Evolutionary conservation across 2,797 vertebrate species (phyloP).

Genomic region (Streptopelia turtur): DNA sequence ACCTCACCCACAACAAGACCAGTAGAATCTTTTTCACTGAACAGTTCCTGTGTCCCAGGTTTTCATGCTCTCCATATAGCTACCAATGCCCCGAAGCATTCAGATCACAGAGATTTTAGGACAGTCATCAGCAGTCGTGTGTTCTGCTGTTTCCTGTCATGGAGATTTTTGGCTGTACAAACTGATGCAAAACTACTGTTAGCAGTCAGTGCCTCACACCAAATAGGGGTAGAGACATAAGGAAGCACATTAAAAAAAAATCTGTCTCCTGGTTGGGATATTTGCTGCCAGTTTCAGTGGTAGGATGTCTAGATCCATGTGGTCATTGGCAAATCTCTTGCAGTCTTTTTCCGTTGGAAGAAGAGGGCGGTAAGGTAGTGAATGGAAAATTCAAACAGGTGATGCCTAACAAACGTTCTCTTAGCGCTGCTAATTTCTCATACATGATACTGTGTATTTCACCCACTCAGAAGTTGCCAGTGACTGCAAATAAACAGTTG

Average conservation of each 20-base stretch:
- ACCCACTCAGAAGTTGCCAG: background rate
- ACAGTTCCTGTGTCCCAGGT: background rate
- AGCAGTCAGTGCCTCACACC: background rate
- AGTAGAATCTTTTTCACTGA: background rate
- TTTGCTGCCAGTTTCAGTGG: background rate
- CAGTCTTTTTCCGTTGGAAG: background rate
- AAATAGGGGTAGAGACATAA: background rate
- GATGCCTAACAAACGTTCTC: background rate
- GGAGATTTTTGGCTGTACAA: background rate
- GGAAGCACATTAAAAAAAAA: background rate
- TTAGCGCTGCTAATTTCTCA: background rate
- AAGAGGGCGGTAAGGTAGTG: background rate
- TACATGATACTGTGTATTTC: background rate
- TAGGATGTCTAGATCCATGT: background rate
- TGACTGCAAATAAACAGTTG: background rate
- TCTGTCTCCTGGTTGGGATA: background rate
- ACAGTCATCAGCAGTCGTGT: fast-evolving
- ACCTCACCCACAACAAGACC: background rate
- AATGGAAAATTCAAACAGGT: background rate
- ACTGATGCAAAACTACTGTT: background rate
- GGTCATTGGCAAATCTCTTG: background rate
- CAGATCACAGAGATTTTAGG: background rate
- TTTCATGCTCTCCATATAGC: background rate
- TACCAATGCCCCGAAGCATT: background rate
- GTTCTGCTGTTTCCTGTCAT: background rate